These are phyloP conservation scores for Slavum lentiscoides DNA, from an alignment of 2,888 invertebrate genomes.

Conservation along the genomic window DNA sequence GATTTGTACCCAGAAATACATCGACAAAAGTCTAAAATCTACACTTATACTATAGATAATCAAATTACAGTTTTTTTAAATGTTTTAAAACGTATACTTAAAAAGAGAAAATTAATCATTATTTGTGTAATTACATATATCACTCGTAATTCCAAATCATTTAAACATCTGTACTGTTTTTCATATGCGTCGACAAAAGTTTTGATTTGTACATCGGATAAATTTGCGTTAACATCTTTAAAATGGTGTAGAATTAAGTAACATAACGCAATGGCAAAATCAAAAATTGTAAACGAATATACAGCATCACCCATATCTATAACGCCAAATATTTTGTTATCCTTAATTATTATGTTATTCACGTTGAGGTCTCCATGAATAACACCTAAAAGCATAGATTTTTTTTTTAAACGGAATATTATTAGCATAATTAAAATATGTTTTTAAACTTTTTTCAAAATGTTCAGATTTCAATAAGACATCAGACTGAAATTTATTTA, in stretches of 20 bases:
- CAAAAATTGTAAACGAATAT: conserved; percentile 39
- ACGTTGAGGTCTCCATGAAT: conserved; percentile 93
- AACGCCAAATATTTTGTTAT: conserved; percentile 22
- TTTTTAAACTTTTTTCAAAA: conserved; percentile 66
- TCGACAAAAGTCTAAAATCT: too few relatives aligned
- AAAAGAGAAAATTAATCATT: background rate
- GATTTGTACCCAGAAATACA: too few relatives aligned
- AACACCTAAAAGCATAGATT: conserved; percentile 60
- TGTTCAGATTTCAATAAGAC: conserved; percentile 66
- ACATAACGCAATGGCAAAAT: conserved; percentile 36
- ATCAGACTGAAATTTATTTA: conserved; percentile 68
- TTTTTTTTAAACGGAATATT: conserved; percentile 3
- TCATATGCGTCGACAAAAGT: conserved; percentile 38
- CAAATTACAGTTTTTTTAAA: too few relatives aligned
- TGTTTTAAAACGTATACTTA: too few relatives aligned
- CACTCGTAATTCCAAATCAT: conserved; percentile 23
- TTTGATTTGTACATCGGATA: conserved; percentile 31
- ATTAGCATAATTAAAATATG: background rate
- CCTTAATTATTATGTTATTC: conserved; percentile 75
- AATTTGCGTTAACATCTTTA: conserved; percentile 8
- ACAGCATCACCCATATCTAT: conserved; percentile 38
- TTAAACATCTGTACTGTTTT: conserved; percentile 30
- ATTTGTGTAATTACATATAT: conserved; percentile 35
- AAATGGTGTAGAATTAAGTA: conserved; percentile 34
- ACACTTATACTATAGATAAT: too few relatives aligned